Percentiles rank a stretch among this genome's conserved stretches.
Evolutionary conservation across 2,888 invertebrate genomes (phyloP).

Genomic region (Chrysolina oricalcia): DNA sequence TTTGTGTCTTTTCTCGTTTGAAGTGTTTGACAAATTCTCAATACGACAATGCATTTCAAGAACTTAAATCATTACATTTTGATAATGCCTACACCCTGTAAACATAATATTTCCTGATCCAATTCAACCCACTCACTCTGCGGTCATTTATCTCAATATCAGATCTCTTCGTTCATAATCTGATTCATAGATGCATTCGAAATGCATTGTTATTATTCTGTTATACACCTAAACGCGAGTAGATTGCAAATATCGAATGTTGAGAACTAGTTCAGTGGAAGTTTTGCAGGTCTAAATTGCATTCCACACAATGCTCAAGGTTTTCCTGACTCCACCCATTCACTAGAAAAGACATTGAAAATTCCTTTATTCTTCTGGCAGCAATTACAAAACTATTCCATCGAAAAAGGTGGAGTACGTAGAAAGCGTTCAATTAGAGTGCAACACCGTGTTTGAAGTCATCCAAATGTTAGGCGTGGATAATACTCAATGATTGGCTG

Average conservation of each 20-base stretch:
- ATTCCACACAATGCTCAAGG: constrained; percentile 62
- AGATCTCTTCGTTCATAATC: not conserved
- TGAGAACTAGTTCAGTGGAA: constrained; percentile 59
- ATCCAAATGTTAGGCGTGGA: constrained; percentile 8
- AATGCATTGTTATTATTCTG: constrained; percentile 9
- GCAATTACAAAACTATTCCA: constrained; percentile 54
- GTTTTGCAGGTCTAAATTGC: constrained; percentile 54
- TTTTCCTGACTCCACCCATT: constrained; percentile 65
- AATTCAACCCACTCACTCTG: not conserved
- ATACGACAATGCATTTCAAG: too few species aligned
- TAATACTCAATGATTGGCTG: not conserved
- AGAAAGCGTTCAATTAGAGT: not conserved
- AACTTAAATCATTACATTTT: too few species aligned
- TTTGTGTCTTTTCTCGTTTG: too few species aligned
- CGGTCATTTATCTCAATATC: not conserved
- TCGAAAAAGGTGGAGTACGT: constrained; percentile 43
- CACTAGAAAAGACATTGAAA: constrained; percentile 51
- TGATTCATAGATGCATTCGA: constrained; percentile 16
- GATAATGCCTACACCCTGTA: not conserved
- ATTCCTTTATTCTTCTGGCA: constrained; percentile 48
- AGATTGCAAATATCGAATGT: constrained; percentile 46
- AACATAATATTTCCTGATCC: not conserved
- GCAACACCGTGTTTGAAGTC: constrained; percentile 3
- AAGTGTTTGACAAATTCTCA: too few species aligned
- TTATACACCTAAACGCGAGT: constrained; percentile 22